A percentile compares a stretch with the other conserved stretches of the same genome.
Conservation (phyloP, 2,797 vertebrate genomes). For the Arremon brunneinucha region DNA sequence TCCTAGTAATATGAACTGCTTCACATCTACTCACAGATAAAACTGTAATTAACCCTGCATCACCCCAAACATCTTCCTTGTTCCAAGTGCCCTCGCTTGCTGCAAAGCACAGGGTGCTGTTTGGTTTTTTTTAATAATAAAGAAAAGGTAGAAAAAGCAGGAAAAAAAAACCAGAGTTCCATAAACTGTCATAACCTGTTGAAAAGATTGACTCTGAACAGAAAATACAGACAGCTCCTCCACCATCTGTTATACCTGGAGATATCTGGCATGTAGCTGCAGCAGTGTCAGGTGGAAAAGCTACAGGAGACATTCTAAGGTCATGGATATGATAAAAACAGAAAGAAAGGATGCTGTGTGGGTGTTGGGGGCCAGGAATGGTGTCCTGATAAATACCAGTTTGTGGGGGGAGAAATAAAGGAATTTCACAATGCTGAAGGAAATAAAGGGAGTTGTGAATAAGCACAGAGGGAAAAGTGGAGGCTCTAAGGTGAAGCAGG, state of each 20-base stretch:
- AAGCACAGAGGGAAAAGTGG: neutral
- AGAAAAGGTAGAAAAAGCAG: neutral
- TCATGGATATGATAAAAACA: constrained; percentile 35
- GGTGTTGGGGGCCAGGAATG: constrained; percentile 8
- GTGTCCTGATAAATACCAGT: neutral
- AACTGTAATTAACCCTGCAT: neutral
- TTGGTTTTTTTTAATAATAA: neutral
- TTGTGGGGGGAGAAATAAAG: neutral
- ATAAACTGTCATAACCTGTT: neutral
- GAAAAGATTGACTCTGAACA: constrained; percentile 51
- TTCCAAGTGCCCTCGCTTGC: neutral
- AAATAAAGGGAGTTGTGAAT: neutral
- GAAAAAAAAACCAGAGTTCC: neutral
- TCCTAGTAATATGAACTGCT: neutral
- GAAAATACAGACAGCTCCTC: constrained; percentile 22
- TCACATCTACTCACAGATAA: neutral
- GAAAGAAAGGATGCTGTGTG: constrained; percentile 1
- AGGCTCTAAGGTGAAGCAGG: neutral
- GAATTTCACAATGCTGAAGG: neutral
- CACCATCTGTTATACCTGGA: constrained; percentile 72
- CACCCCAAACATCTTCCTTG: neutral
- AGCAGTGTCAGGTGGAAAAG: constrained; percentile 34
- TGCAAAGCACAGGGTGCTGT: neutral
- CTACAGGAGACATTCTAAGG: constrained; percentile 63
- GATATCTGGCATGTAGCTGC: constrained; percentile 35